These are phyloP conservation scores for Chymomyza costata DNA, from an alignment of 1,140 invertebrate species.

Conservation along the genomic window DNA sequence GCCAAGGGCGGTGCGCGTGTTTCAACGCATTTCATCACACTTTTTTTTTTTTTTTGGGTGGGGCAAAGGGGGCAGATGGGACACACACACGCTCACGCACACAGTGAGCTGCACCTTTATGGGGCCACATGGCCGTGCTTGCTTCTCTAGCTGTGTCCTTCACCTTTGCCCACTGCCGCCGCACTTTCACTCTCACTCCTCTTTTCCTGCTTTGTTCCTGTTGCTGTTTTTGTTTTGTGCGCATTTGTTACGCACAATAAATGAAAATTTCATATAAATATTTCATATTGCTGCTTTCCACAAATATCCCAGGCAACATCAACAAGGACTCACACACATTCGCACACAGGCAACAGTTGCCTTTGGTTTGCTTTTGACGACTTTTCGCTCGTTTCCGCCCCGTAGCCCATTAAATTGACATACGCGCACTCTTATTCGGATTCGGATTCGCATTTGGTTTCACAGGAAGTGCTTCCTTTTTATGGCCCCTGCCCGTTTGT, in stretches of 20 bases:
- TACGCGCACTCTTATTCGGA: conserved; percentile 58
- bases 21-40: not conserved
- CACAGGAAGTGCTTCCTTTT: conserved; percentile 21
- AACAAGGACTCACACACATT: conserved; percentile 17
- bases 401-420: conserved; percentile 73
- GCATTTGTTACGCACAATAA: conserved; percentile 72
- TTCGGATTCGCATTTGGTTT: conserved; percentile 54
- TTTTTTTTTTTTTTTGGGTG: no score
- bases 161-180: conserved; percentile 25
- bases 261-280: conserved; percentile 74
- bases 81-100: not conserved
- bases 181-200: conserved; percentile 16
- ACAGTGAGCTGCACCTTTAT: conserved; percentile 14
- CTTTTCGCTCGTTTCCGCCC: conserved; percentile 55
- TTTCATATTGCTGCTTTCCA: conserved; percentile 56
- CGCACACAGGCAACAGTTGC: not conserved
- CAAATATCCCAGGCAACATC: conserved; percentile 25
- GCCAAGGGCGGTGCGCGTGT: not conserved
- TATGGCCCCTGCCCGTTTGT: conserved; percentile 32
- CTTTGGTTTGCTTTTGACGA: conserved; percentile 10
- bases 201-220: not conserved
- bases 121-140: not conserved
- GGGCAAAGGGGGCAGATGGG: not conserved
- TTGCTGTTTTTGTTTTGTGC: conserved; percentile 43
- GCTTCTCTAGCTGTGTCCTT: conserved; percentile 34